A percentile compares a stretch with the other conserved stretches of the same genome.
Conservation (phyloP, 2,888 invertebrate genomes). For the Hirtodrosophila duncani region DNA sequence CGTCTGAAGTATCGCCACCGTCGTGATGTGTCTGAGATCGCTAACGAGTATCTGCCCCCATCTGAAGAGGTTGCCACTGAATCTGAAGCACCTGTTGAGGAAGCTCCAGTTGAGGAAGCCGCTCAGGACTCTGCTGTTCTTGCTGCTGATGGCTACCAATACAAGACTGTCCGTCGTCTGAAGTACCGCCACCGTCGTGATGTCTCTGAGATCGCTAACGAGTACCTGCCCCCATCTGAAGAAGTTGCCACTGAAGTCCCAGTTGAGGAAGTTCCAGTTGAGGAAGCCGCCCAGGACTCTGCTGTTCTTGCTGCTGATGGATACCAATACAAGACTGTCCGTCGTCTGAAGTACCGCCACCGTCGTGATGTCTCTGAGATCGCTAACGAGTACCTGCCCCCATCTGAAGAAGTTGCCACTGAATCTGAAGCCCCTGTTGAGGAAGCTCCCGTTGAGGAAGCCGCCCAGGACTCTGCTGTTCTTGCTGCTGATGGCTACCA, state of each 20-base stretch:
- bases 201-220: slow-evolving; percentile 32
- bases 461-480: slow-evolving; percentile 23
- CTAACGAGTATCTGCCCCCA: slow-evolving; percentile 28
- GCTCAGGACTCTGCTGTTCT: slow-evolving; percentile 19
- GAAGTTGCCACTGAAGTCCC: slow-evolving; percentile 30
- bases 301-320: slow-evolving; percentile 32
- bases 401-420: slow-evolving; percentile 28
- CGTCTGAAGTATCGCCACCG: slow-evolving; percentile 44
- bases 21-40: slow-evolving; percentile 46
- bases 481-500: slow-evolving; percentile 34
- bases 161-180: slow-evolving; percentile 42
- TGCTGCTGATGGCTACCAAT: slow-evolving; percentile 39
- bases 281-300: slow-evolving; percentile 12
- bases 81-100: slow-evolving; percentile 18
- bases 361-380: slow-evolving; percentile 50
- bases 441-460: slow-evolving; percentile 5
- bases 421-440: slow-evolving; percentile 24
- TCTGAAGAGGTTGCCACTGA: slow-evolving; percentile 1
- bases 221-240: slow-evolving; percentile 32
- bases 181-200: slow-evolving; percentile 44
- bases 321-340: slow-evolving; percentile 47
- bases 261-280: slow-evolving; percentile 7
- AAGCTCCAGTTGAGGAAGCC: not conserved
- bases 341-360: slow-evolving; percentile 34
- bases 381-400: slow-evolving; percentile 36